These are phyloP conservation scores for Antennarius striatus DNA, from an alignment of 2,113 vertebrate species.

Conservation along the genomic window DNA sequence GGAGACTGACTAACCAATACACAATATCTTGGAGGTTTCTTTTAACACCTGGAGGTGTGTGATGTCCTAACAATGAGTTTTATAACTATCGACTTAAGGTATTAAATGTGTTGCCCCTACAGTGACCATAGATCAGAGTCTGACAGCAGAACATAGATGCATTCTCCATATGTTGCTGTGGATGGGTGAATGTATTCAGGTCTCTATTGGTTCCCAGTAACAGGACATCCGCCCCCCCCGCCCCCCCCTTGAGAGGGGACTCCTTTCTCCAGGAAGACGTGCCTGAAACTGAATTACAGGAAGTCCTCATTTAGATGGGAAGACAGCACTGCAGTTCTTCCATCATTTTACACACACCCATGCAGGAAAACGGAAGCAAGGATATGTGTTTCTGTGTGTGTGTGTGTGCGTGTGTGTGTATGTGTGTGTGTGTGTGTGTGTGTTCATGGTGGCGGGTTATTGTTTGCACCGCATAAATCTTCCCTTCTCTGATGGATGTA, in stretches of 20 bases:
- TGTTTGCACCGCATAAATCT: slow-evolving; percentile 38
- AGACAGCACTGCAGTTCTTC: slow-evolving; percentile 82
- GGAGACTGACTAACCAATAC: no score
- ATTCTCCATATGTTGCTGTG: slow-evolving; percentile 26
- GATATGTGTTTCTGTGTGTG: neutral
- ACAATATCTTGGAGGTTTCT: no score
- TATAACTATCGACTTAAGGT: no score
- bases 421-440: slow-evolving; percentile 8
- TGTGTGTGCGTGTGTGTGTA: no score
- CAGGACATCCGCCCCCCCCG: slow-evolving; percentile 89
- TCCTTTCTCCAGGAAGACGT: slow-evolving; percentile 87
- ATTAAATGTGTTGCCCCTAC: no score
- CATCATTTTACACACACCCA: slow-evolving; percentile 74
- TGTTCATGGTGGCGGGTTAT: slow-evolving; percentile 31
- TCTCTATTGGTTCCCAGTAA: slow-evolving; percentile 85
- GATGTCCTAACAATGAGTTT: no score
- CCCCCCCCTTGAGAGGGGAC: slow-evolving; percentile 64
- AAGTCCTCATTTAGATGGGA: slow-evolving; percentile 96
- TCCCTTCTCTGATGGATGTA: slow-evolving; percentile 13
- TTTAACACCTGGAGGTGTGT: no score
- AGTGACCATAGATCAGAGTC: neutral
- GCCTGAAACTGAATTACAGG: slow-evolving; percentile 93
- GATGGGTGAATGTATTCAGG: slow-evolving; percentile 1
- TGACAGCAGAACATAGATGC: slow-evolving; percentile 15
- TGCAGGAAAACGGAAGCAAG: slow-evolving; percentile 84